phyloP scores from a whole-genome alignment of 2,113 vertebrate species.

The Chlamydotis undulata region DNA sequence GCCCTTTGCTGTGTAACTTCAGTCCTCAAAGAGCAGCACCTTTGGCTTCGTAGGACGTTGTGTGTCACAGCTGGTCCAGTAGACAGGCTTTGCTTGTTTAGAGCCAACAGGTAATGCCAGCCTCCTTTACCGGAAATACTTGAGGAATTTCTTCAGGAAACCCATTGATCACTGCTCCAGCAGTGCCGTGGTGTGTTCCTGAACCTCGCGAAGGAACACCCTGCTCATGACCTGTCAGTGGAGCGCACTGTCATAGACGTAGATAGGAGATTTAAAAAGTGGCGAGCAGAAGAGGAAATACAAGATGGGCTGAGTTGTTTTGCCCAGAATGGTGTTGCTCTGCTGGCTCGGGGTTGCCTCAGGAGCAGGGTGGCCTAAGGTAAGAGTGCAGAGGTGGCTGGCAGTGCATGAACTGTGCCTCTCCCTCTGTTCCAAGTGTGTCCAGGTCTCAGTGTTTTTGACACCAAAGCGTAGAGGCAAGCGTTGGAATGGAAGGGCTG shows the following conservation, averaged over 20 bases:
- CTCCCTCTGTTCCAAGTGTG: not conserved
- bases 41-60: not conserved
- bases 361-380: not conserved
- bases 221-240: not conserved
- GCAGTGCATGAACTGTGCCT: not conserved
- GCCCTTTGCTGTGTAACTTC: slow-evolving; percentile 1
- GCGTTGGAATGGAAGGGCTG: not conserved
- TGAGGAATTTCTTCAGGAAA: not conserved
- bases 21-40: not conserved
- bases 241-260: not conserved
- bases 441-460: not conserved
- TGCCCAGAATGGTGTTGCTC: not conserved
- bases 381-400: not conserved
- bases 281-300: not conserved
- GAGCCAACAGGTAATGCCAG: not conserved
- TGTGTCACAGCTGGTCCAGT: not conserved
- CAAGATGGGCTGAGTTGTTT: not conserved
- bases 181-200: not conserved
- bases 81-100: not conserved
- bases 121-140: not conserved
- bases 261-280: not conserved
- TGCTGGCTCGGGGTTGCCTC: not conserved
- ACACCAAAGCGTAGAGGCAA: not conserved
- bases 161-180: not conserved
- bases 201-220: not conserved